Conservation (phyloP, 2,888 invertebrate species). For the Hecatera dysodea region DNA sequence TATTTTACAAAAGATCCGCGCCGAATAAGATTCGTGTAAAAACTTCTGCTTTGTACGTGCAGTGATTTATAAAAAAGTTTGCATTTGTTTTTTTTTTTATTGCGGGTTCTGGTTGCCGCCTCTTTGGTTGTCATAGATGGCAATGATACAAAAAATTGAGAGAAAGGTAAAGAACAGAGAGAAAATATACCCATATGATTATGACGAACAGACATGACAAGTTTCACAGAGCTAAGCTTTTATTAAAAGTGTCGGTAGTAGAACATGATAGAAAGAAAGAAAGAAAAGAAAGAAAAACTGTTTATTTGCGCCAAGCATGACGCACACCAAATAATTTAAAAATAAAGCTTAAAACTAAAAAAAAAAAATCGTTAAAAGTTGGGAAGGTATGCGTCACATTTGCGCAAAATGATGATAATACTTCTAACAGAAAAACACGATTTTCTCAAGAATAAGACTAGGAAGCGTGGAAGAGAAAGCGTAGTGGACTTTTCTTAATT, state of each 20-base stretch:
- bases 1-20: conserved; percentile 58
- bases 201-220: background rate
- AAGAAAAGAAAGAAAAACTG: too few species aligned
- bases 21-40: conserved; percentile 54
- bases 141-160: background rate
- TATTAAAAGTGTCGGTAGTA: background rate
- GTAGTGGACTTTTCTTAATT: conserved; percentile 13
- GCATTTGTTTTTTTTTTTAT: conserved; percentile 34
- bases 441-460: conserved; percentile 12
- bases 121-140: background rate
- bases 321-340: too few species aligned
- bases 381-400: too few species aligned
- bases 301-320: too few species aligned
- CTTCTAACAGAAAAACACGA: background rate
- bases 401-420: too few species aligned
- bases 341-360: too few species aligned
- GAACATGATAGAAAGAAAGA: background rate
- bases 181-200: background rate
- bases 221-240: too few species aligned
- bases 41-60: conserved; percentile 62
- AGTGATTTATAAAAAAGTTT: conserved; percentile 56
- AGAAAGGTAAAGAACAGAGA: background rate
- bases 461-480: background rate
- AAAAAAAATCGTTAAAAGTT: too few species aligned
- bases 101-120: conserved; percentile 1